These are phyloP conservation scores for Malacosoma neustria DNA, from an alignment of 2,888 invertebrate species.

Conservation along the genomic window DNA sequence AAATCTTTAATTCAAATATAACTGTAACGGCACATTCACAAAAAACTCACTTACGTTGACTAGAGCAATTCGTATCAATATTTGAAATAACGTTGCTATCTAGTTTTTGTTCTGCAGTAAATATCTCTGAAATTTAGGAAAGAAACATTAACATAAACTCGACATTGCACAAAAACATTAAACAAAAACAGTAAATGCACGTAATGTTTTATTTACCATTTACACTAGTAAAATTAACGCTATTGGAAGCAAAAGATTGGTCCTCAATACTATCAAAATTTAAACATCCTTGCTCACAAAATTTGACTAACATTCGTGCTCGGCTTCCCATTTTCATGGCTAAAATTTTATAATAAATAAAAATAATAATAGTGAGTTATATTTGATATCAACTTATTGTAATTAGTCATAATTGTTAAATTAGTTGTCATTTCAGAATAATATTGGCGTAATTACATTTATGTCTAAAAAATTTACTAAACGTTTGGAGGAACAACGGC, in stretches of 20 bases:
- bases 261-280: constrained; percentile 2
- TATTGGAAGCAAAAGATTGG: constrained; percentile 2
- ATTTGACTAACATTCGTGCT: constrained; percentile 6
- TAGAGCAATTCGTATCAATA: constrained; percentile 1
- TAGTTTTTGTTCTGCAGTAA: constrained; percentile 2
- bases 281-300: constrained; percentile 6
- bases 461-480: no score
- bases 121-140: constrained; percentile 3
- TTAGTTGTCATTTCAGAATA: no score
- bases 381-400: no score
- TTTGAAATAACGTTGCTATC: not conserved
- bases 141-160: constrained; percentile 1
- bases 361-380: not conserved
- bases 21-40: not conserved
- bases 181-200: not conserved
- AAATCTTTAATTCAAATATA: not conserved
- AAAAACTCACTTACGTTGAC: not conserved
- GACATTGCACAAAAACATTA: not conserved
- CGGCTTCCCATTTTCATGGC: constrained; percentile 2
- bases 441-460: no score
- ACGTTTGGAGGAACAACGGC: no score
- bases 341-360: not conserved
- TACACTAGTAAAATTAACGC: no score
- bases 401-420: no score
- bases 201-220: not conserved